A percentile compares a stretch with the other conserved stretches of the same genome.
These are phyloP conservation scores for Gerris buenoi DNA, from an alignment of 1,140 invertebrate genomes.

Conservation along the genomic window DNA sequence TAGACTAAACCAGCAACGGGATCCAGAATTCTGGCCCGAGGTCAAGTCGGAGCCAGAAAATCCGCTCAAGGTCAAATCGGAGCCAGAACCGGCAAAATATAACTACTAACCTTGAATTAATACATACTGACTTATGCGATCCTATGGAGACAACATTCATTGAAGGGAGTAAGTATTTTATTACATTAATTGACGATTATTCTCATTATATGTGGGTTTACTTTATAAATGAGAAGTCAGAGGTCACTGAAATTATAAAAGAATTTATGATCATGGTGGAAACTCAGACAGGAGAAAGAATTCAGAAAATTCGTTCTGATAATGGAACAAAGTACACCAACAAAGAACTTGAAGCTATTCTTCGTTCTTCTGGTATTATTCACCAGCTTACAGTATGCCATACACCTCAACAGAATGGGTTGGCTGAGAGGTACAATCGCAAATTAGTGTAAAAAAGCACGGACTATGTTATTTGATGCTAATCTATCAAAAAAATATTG, in stretches of 20 bases:
- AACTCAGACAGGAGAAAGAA: constrained; percentile 24
- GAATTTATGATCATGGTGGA: constrained; percentile 25
- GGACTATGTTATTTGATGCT: neutral
- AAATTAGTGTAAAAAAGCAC: neutral
- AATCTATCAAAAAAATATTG: constrained; percentile 5
- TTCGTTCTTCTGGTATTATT: constrained; percentile 20
- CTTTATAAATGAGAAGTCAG: constrained; percentile 27
- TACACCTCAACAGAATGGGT: constrained; percentile 30
- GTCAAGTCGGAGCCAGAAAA: no score
- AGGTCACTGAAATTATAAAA: constrained; percentile 24
- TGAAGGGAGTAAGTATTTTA: constrained; percentile 23
- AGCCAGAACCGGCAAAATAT: no score
- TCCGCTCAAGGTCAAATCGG: no score
- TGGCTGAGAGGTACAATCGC: constrained; percentile 25
- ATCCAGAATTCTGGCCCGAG: no score
- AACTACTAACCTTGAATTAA: no score
- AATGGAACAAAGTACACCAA: constrained; percentile 28
- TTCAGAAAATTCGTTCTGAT: constrained; percentile 26
- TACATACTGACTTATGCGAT: constrained; percentile 25
- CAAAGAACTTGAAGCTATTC: neutral
- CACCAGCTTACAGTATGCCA: constrained; percentile 28
- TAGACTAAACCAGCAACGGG: no score
- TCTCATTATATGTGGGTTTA: constrained; percentile 24
- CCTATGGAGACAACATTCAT: constrained; percentile 22
- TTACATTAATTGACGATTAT: constrained; percentile 27